Base-by-base conservation (phyloP, 2,113 vertebrate genomes). In the Xyliphius kryptos region DNA sequence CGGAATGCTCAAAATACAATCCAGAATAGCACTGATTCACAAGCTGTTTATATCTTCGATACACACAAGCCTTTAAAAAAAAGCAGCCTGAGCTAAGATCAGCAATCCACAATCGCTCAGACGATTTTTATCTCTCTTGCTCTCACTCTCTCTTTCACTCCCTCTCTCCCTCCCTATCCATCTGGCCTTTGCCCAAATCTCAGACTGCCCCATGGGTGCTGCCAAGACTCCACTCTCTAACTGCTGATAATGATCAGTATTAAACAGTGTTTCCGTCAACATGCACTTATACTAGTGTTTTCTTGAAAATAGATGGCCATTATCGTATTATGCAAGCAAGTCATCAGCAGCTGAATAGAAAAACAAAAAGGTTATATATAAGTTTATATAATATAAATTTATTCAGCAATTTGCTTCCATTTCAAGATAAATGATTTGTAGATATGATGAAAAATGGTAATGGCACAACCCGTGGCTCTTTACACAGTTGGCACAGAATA, bases 371-470 rank as follows among this genome's bases (percentile, higher is more conserved):
- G 57, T 56, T 62, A 9, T 56, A 66, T n/a, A n/a, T n/a, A n/a
- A n/a, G n/a, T 64, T 19, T 20, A 64, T 47, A 76, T 78, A 64
- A 59, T 60, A 79, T 80, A 68, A 78, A 75, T 73, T 64, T 32
- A 49, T 49, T 65, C 53, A 66, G 76, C 72, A 66, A 47, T 48
- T 66, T 26, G 32, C 47, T 60, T n/a, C n/a, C n/a, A n/a, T n/a
- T 68, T 77, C 60, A 66, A 69, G 60, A 71, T 64, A 74, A 78
- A 77, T 58, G 70, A 51, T n/a, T n/a, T n/a, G n/a, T n/a, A n/a
- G n/a, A n/a, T n/a, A n/a, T 56, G 41, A 66, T 16, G 65, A 21
- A 65, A 78, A 81, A 80, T 82, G 66, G 65, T 70, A 83, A 83
- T 72, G 76, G 79, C 61, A 14, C 66, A 46, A 55, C 47, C 67